Base-by-base conservation (phyloP, 2,113 vertebrate genomes). In the Canis aureus region DNA sequence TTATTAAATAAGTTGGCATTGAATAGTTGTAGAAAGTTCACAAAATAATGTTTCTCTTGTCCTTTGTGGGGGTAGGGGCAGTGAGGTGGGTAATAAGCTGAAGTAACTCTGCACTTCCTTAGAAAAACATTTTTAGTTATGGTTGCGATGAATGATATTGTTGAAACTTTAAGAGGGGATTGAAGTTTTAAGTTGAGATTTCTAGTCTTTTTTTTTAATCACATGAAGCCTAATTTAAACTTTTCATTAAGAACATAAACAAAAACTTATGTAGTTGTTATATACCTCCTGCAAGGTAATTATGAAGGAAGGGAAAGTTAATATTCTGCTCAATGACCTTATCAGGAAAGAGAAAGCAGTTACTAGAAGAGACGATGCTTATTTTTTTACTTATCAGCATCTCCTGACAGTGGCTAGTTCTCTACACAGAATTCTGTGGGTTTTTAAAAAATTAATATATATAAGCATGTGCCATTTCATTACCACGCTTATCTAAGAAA, bases 181-280 rank as follows among this genome's bases (percentile, higher is more conserved):
- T 82, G 49, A 95, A 67, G 60, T 62, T 94, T 95, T 91, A 64
- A 71, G n/a, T 73, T 83, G 66, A 84, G 12, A 13, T n/a, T n/a
- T 74, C 17, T 66, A 60, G 8, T 79, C 16, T 51, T 62, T 49
- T 84, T 55, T 67, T 55, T 35, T 51, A 85, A 79, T 73, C 5
- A 53, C 10, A 69, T 38, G 53, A 80, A 87, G 83, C 17, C 25
- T 51, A 88, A 67, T 64, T 97, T 78, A 69, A 78, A 81, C 13
- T 62, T 96, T 92, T 66, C 60, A 12, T 69, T 95, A 80, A 22
- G 23, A 94, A 1, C 57, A 62, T 88, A 94, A 86, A 83, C 59
- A 89, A 66, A 71, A 93, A 57, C 10, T 2, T 59, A 38, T 38
- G 13, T 55, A 17, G 38, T 92, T 94, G 22, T 12, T 25, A 49